Evolutionary conservation across 2,888 invertebrate genomes (phyloP), one percentile per base, ranked within the genome.

Genomic region (Lasioglossum figueresi): DNA sequence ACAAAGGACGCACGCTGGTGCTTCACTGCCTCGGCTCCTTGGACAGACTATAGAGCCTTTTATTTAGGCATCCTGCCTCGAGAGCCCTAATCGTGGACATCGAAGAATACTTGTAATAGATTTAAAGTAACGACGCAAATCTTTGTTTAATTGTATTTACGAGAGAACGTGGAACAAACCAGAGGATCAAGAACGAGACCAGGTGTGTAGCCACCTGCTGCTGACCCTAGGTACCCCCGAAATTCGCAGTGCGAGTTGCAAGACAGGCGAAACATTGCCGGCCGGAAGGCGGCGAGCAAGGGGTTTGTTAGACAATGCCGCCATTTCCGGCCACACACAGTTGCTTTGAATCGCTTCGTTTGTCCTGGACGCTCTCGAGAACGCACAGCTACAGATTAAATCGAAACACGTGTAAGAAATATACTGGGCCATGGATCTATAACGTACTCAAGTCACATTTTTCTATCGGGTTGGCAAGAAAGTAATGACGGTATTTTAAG

Each of bases 171-270:
- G 40, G 40, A 40, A 40, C 40, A 40, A 10, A 40, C 40, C 40
- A 40, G 40, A 43, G 43, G 43, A 43, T 79, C 76, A 79, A 74
- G 75, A 70, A 59, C 37, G 72, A 83, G 79, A 89, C 92, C 93
- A 93, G 93, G 93, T 93, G 93, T 91, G 91, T 88, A 91, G 91
- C 92, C 93, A 93, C 93, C 93, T 93, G 93, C 93, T 92, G 92
- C 89, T 89, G 84, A 77, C 78, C 76, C 72, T 72, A 59, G 84
- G 70, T 81, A 88, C 82, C 86, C 84, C 88, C 86, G 86, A 92
- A 91, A 92, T 91, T 91, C 89, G 88, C 90, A 87, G 82, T 82
- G 82, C 89, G 88, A 90, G 91, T 91, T 88, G 93, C 92, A 87
- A 90, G 90, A 89, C 92, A 79, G 89, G 88, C 92, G 91, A 93